Base-by-base conservation (phyloP, 1,140 invertebrate genomes). In the Zeugodacus cucurbitae region DNA sequence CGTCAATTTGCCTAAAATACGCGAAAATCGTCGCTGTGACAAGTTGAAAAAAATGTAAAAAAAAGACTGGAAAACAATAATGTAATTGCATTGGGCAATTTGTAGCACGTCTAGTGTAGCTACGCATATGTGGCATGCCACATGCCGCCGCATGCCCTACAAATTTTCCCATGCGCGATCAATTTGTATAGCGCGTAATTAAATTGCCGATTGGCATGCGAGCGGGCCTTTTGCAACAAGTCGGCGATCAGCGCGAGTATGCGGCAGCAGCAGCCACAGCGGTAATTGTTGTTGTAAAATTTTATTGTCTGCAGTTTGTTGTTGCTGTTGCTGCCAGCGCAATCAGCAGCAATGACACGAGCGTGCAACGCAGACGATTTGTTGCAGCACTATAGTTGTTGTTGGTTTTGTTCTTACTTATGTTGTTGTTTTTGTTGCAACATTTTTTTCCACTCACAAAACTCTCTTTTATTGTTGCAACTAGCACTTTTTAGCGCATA, bases 51-150 rank as follows among this genome's bases (percentile, higher is more conserved):
- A 29, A 26, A 44, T n/a, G n/a, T n/a, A 74, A 41, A 54, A 20
- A 54, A 0, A 70, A 20, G 34, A 17, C 34, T 34, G 17, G 34
- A 37, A 70, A 41, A 14, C 41, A 82, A 82, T 41, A 78, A 78
- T 41, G 70, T n/a, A 78, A 37, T 78, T 78, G 34, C 70, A 48
- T 37, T 41, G 34, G 22, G 74, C 74, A 82, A 82, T 82, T 48
- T 82, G 74, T 82, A 82, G 74, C 74, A 82, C 74, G 74, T 82
- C 74, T 82, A 82, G 74, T 82, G 74, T 82, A 82, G 74, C 41
- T 48, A 54, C n/a, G 74, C 74, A 82, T 82, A 82, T 82, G 74
- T 82, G 41, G 74, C 41, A 82, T 82, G 74, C 74, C 74, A 48
- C 74, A 82, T 82, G 74, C 74, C 41, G 74, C 74, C 41, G 74